Evolutionary conservation across 2,797 vertebrate species (phyloP), one percentile per base, ranked within the genome.

Genomic region (Channallabes apus): DNA sequence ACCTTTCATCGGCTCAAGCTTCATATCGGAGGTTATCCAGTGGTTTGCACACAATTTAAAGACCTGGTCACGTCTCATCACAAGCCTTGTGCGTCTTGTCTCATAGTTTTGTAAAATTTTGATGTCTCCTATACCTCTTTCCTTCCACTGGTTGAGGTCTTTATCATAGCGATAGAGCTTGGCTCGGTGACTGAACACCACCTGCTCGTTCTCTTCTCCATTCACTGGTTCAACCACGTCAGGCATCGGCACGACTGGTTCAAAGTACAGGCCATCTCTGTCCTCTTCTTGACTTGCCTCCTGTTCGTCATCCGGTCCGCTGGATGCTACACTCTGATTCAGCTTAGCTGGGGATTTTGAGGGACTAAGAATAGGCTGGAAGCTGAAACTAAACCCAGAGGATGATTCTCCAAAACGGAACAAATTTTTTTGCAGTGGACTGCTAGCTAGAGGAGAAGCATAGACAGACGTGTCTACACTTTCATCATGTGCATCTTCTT

Each of bases 21-120:
- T 97, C 96, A 97, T 97, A 85, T 95, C 92, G 35, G 95, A 86
- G n/a, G 94, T 96, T 93, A 99, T 95, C 94, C 98, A 97, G 73
- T 99, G 98, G 92, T 99, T 99, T 69, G 98, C 98, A 89, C 98
- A 99, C 68, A 99, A 95, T 91, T 99, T 99, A 58, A 99, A 94
- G 4, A 99, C 98, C 88, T 99, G 98, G 90, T 99, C 98, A 83
- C 98, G 94, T 92, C 98, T 97, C 98, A 99, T 99, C 58, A 99
- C 96, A 76, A 99, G 93, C 83, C 98, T 95, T 29, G 97, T 96
- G 82, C 94, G 95, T 88, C 96, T 99, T 84, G 94, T 95, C 73
- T 97, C 95, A 0, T 95, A 96, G 91, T 97, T 97, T 86, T 99
- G 98, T 77, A 99, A 80, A 90, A 99, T 95, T 91, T 99, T 99